Base-by-base conservation (phyloP, 1,140 invertebrate genomes). In the Drosophila athabasca region DNA sequence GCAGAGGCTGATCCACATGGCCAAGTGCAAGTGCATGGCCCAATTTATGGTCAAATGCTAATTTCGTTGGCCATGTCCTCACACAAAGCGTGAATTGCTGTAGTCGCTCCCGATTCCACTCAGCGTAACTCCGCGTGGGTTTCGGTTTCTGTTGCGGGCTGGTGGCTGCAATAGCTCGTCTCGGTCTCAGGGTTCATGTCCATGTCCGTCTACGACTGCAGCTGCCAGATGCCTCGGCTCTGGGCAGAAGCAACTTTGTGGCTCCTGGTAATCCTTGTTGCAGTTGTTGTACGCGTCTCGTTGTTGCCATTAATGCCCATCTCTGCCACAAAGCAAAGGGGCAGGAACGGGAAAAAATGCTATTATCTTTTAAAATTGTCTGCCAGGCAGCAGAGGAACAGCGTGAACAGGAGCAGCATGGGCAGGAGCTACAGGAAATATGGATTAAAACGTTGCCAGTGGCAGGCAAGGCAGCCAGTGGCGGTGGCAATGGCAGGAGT, bases 351-450 rank as follows among this genome's bases (percentile, higher is more conserved):
- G 59, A 70, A 75, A 80, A 75, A 76, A 79, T 64, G 83, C 79
- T 79, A 88, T 88, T 88, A 88, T 88, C 83, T 88, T 85, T 75
- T 67, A 60, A 88, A 88, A 88, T 83, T 88, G 83, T 88, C 83
- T 88, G 84, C 67, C 83, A 87, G 82, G 76, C 82, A 61, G 62
- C 57, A 55, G 62, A 8, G 49, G 8, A 22, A 19, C 29, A 39
- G 22, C 31, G 2, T 11, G 35, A 49, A 35, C 31, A 68, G n/a
- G 43, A 51, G 57, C n/a, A 50, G 31, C 52, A 49, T 39, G 66
- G 57, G 64, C 45, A 24, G 65, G 5, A 19, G 35, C 44, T 19
- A 6, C 61, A 76, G 75, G 67, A 88, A 88, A 88, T 88, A 88
- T 88, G 83, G 83, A 88, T 88, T 88, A 88, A 88, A 88, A 88